phyloP scores from a whole-genome alignment of 2,113 vertebrate species.

The Prunella fulvescens region DNA sequence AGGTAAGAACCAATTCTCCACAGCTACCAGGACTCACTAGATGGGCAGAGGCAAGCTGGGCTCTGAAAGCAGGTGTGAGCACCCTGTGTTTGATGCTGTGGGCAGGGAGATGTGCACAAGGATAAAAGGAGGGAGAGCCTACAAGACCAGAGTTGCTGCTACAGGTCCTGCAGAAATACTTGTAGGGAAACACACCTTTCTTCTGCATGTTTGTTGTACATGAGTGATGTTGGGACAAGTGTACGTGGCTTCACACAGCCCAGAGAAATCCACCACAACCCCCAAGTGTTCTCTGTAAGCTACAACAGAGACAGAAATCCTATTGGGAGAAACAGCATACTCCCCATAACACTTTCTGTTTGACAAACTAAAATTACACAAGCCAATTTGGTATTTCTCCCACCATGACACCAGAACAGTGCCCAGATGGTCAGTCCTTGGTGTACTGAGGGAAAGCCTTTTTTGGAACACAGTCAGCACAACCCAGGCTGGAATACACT shows the following conservation, averaged over 20 bases:
- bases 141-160: neutral
- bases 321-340: accelerated
- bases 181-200: accelerated
- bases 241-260: accelerated
- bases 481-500: neutral
- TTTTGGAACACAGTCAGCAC: neutral
- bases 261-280: neutral
- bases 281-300: accelerated
- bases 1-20: neutral
- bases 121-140: neutral
- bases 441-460: neutral
- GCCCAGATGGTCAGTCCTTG: neutral
- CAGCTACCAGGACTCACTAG: neutral
- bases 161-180: neutral
- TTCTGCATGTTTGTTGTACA: accelerated
- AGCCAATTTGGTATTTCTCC: neutral
- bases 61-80: neutral
- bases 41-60: neutral
- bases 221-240: accelerated
- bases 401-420: neutral
- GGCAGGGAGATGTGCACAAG: neutral
- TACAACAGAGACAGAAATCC: neutral
- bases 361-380: neutral
- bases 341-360: accelerated
- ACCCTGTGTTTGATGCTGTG: neutral